Evolutionary conservation across 2,113 vertebrate species (phyloP).

Genomic region (Crotalus horridus): DNA sequence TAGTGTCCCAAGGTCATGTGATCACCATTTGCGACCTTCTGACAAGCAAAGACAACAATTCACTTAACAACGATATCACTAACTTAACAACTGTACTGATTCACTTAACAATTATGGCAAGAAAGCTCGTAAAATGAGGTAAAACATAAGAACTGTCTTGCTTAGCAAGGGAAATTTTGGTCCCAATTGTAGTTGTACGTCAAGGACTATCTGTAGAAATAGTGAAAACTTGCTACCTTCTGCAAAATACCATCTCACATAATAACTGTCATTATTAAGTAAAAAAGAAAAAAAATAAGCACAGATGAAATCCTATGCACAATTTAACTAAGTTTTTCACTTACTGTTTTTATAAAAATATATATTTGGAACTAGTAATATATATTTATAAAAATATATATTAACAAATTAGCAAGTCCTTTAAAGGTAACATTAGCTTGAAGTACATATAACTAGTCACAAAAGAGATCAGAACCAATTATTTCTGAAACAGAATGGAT

Average conservation of each 20-base stretch:
- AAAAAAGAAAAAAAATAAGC: background rate
- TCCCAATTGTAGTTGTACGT: background rate
- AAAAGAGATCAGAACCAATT: slow-evolving; percentile 47
- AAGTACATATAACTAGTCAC: slow-evolving; percentile 46
- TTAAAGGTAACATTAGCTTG: slow-evolving; percentile 29
- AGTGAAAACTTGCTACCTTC: background rate
- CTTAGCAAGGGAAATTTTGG: background rate
- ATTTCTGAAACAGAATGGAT: slow-evolving; percentile 56
- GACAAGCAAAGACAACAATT: background rate
- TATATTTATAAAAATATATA: background rate
- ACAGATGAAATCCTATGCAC: background rate
- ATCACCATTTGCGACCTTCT: background rate
- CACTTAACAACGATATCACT: background rate
- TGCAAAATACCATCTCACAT: background rate
- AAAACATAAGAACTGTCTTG: background rate
- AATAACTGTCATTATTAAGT: background rate
- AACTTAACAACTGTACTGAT: background rate
- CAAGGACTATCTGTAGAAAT: background rate
- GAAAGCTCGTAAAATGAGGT: background rate
- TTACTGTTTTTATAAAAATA: background rate
- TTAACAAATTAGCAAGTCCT: slow-evolving; percentile 27
- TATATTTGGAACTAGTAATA: background rate
- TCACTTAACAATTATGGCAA: background rate
- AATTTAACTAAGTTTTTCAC: background rate
- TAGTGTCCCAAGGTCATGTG: background rate